phyloP scores from a whole-genome alignment of 1,140 invertebrate genomes.

The Nylanderia fulva region DNA sequence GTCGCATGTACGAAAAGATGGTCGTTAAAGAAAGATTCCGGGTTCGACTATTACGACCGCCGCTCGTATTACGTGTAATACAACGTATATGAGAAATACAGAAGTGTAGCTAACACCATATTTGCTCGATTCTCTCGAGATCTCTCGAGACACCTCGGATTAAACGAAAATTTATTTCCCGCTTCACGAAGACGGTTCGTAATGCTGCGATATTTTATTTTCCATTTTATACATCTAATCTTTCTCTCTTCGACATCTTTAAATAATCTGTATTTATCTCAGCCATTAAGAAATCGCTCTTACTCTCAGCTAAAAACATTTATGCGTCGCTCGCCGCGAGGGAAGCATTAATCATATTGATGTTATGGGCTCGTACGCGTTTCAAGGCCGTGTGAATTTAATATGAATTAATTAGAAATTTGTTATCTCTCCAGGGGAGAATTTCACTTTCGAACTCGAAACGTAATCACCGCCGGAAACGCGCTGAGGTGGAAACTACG shows the following conservation, averaged over 20 bases:
- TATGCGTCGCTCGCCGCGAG: conserved; percentile 23
- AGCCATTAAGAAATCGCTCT: conserved; percentile 17
- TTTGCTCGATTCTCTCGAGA: conserved; percentile 2
- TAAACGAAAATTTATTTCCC: not conserved
- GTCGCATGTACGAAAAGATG: conserved; percentile 55
- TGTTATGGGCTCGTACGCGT: conserved; percentile 35
- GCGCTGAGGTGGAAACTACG: conserved; percentile 60
- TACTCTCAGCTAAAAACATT: conserved; percentile 10
- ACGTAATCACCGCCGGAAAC: conserved; percentile 61
- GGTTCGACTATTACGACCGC: conserved; percentile 21
- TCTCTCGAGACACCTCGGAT: not conserved
- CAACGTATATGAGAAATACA: not conserved
- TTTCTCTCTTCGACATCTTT: not conserved
- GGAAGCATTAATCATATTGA: conserved; percentile 47
- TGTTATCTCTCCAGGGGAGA: conserved; percentile 2
- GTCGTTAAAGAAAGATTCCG: conserved; percentile 18
- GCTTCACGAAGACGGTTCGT: not conserved
- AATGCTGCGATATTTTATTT: not conserved
- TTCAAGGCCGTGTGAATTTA: conserved; percentile 38
- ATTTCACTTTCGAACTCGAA: conserved; percentile 39
- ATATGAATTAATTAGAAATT: conserved; percentile 58
- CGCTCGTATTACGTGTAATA: conserved; percentile 31
- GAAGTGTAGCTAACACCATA: conserved; percentile 41
- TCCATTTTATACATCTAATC: not conserved
- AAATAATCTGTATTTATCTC: conserved; percentile 51